Conservation (phyloP, 2,113 vertebrate genomes). For the Ailuropoda melanoleuca region DNA sequence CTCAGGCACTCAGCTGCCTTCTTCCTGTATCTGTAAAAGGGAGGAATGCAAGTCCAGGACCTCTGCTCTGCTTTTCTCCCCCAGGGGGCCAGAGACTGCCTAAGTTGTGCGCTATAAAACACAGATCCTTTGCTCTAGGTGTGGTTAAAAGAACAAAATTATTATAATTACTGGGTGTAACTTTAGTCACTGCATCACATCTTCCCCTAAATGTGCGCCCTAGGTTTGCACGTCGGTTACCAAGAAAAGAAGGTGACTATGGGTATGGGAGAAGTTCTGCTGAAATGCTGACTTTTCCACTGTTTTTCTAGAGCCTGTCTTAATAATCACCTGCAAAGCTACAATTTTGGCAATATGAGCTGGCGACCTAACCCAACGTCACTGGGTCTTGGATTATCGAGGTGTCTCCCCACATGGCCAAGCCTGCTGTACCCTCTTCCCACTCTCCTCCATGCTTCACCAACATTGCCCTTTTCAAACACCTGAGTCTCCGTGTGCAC, state of each 20-base stretch:
- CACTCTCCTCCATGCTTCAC: background rate
- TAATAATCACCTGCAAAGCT: conserved; percentile 31
- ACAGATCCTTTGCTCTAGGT: conserved; percentile 52
- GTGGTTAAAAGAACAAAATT: conserved; percentile 60
- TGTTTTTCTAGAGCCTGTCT: background rate
- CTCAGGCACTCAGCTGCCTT: background rate
- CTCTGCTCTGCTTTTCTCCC: background rate
- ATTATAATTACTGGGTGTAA: conserved; percentile 46
- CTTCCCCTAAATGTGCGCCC: background rate
- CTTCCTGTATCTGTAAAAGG: background rate
- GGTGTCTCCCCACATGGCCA: background rate
- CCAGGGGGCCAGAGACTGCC: background rate
- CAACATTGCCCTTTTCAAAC: background rate
- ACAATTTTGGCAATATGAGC: background rate
- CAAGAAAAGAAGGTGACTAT: background rate
- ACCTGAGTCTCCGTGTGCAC: background rate
- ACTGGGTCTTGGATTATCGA: background rate
- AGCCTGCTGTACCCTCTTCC: background rate
- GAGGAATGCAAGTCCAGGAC: background rate
- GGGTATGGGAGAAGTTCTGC: background rate
- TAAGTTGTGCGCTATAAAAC: background rate
- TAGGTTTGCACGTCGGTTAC: background rate
- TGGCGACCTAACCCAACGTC: background rate
- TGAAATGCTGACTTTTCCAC: background rate
- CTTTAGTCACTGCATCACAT: conserved; percentile 50